These are phyloP conservation scores for Meda fulgida DNA, from an alignment of 2,797 vertebrate genomes.

Conservation along the genomic window DNA sequence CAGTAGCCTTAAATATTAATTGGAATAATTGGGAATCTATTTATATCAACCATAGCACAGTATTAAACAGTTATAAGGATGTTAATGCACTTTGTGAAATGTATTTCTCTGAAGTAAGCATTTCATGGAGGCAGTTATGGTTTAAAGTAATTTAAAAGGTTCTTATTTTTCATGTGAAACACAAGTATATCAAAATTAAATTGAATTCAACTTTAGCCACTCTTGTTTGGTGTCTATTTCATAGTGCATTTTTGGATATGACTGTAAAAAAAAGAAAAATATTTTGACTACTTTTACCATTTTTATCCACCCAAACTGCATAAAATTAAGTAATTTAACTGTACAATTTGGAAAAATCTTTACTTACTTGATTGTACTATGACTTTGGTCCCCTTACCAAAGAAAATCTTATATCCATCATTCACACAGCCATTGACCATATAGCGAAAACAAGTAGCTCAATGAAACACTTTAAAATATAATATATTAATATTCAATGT, in stretches of 20 bases:
- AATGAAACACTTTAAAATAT: background rate
- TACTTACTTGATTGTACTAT: slow-evolving; percentile 52
- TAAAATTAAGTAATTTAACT: background rate
- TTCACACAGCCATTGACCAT: slow-evolving; percentile 5
- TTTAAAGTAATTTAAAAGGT: background rate
- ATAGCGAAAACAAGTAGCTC: background rate
- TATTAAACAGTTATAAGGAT: background rate
- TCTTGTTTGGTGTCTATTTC: background rate
- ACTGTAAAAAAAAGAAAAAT: too few species aligned
- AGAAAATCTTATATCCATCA: slow-evolving; percentile 8
- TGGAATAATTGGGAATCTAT: background rate
- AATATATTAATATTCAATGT: background rate
- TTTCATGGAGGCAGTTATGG: background rate
- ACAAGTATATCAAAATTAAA: background rate
- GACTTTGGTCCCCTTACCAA: background rate
- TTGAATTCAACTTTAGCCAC: background rate
- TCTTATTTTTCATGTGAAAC: background rate
- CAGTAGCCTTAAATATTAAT: background rate
- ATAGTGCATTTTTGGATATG: background rate
- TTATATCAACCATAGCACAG: background rate
- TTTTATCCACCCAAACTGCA: background rate
- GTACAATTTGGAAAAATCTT: background rate
- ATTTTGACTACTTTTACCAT: background rate
- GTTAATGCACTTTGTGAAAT: background rate
- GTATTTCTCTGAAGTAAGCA: background rate